Base-by-base conservation (phyloP, 2,888 invertebrate species). In the Iphiclides podalirius region DNA sequence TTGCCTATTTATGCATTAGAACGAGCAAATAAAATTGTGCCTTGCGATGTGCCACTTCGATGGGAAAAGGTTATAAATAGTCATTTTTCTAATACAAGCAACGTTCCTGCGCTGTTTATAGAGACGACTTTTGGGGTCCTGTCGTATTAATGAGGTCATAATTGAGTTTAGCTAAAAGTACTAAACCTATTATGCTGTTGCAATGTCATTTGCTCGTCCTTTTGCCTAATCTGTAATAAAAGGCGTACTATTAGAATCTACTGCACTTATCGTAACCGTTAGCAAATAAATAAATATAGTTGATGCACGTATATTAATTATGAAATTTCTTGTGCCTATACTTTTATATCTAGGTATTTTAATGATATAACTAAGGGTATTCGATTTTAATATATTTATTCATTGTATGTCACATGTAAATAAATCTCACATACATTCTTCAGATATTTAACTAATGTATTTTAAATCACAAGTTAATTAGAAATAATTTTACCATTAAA, bases 251-350 rank as follows among this genome's bases (percentile, higher is more conserved):
- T 49, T 43, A 47, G 44, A 35, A 48, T 38, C 43, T 44, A 52
- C 41, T 57, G 62, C 65, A 71, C 64, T 53, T 57, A 53, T 42
- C 55, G 56, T 48, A 60, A 47, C 46, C 43, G 34, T 61, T 71
- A 70, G 68, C 61, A 63, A 63, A 63, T 58, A 59, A n/a, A n/a
- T n/a, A n/a, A n/a, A 3, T 61, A 66, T 74, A 76, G 70, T 66
- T 57, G 58, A 55, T 76, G 83, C 84, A 84, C 82, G 69, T 34
- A 45, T 60, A 53, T 72, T 75, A 63, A 77, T 76, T 78, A 78
- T 79, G 75, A 75, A 72, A 77, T 81, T 84, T 81, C 83, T 83
- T 72, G 87, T 87, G 87, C 87, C 87, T 87, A 81, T 79, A 82
- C 71, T 69, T 83, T 83, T 79, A 75, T 78, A 83, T 76, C 64